Conservation (phyloP, 2,797 vertebrate genomes). For the Labeo calbasu region DNA sequence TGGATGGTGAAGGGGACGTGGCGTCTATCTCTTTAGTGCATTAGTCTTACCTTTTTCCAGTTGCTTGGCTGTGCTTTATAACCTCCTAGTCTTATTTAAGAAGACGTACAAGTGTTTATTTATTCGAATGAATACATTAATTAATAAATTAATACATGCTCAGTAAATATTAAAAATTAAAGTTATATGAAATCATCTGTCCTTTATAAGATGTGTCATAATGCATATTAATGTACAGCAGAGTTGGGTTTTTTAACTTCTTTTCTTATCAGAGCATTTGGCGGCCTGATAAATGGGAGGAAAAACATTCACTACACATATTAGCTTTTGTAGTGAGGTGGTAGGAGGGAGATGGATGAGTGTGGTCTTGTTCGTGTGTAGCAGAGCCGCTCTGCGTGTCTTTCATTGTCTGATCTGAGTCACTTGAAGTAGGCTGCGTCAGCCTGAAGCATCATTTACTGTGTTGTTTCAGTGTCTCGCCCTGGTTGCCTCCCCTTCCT, state of each 20-base stretch:
- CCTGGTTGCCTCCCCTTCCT: constrained; percentile 5
- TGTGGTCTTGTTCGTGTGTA: constrained; percentile 22
- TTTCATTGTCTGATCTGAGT: constrained; percentile 25
- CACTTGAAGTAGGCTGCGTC: constrained; percentile 9
- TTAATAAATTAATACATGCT: background rate
- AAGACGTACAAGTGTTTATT: too few relatives aligned
- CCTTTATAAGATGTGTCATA: background rate
- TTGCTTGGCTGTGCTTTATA: constrained; percentile 17
- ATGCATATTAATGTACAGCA: background rate
- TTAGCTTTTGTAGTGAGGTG: background rate
- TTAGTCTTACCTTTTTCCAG: background rate
- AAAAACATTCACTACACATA: background rate
- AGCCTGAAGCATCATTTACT: constrained; percentile 28
- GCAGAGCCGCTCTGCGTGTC: constrained; percentile 11
- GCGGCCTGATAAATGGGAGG: background rate
- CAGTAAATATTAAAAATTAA: too few relatives aligned
- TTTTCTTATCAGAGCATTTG: background rate
- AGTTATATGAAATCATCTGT: background rate
- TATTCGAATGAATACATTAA: background rate
- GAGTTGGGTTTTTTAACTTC: background rate
- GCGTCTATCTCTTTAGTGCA: background rate
- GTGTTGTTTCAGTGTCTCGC: constrained; percentile 16
- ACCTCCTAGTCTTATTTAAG: background rate
- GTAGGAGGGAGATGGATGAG: constrained; percentile 22
- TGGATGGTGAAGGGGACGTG: constrained; percentile 8